Conservation (phyloP, 2,113 vertebrate genomes). For the Corydoras maculifer region DNA sequence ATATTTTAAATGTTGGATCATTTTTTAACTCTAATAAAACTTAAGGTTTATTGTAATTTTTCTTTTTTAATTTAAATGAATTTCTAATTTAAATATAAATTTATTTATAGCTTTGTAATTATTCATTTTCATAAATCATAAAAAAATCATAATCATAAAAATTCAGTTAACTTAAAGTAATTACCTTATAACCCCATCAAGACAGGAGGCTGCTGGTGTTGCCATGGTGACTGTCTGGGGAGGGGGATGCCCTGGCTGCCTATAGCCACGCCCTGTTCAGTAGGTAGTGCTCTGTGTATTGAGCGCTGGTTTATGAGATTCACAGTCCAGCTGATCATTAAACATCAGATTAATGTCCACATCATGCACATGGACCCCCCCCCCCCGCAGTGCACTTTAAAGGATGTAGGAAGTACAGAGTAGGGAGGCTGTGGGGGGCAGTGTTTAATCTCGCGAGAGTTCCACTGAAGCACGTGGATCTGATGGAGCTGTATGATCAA, state of each 20-base stretch:
- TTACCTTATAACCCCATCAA: too few species aligned
- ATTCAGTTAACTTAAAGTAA: too few species aligned
- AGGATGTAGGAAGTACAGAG: neutral
- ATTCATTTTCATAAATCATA: too few species aligned
- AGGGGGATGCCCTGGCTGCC: neutral
- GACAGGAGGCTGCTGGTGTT: neutral
- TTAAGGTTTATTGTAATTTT: too few species aligned
- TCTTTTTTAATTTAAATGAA: too few species aligned
- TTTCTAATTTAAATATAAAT: too few species aligned
- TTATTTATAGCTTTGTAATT: too few species aligned
- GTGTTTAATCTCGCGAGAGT: neutral
- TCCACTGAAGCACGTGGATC: neutral
- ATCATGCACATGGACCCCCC: neutral
- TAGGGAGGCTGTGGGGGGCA: neutral
- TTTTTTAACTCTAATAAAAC: too few species aligned
- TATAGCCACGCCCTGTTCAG: neutral
- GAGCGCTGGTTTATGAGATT: neutral
- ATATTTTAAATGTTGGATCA: too few species aligned
- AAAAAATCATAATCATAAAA: too few species aligned
- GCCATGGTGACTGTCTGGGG: slow-evolving; percentile 9
- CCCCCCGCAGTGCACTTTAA: neutral
- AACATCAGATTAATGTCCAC: neutral
- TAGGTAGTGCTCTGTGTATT: neutral
- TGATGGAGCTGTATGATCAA: too few species aligned
- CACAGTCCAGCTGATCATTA: too few species aligned